Evolutionary conservation across 2,113 vertebrate genomes (phyloP).

Genomic region (Rafetus swinhoei): DNA sequence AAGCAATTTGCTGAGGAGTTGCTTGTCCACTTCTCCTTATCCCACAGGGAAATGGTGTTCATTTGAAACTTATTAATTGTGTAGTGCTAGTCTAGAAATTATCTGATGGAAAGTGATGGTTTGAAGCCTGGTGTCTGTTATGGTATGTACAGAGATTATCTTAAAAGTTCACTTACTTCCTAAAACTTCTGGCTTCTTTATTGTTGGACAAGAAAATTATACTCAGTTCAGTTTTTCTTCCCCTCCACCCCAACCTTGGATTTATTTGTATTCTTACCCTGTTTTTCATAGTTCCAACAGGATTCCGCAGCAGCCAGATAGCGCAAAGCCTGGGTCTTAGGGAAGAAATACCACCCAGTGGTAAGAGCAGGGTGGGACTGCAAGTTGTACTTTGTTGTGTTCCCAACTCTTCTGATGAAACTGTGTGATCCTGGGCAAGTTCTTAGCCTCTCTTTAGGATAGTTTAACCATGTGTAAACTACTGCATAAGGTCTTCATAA

Average conservation of each 20-base stretch:
- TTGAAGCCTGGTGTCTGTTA: not conserved
- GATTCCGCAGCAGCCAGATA: not conserved
- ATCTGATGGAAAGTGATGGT: not conserved
- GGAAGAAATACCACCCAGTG: not conserved
- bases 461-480: not conserved
- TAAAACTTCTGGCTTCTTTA: not conserved
- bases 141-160: not conserved
- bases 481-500: not conserved
- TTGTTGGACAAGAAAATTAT: not conserved
- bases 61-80: not conserved
- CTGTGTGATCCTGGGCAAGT: not conserved
- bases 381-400: not conserved
- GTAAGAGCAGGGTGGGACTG: not conserved
- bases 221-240: not conserved
- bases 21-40: not conserved
- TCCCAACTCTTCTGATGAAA: not conserved
- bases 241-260: not conserved
- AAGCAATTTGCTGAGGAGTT: not conserved
- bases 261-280: conserved; percentile 4
- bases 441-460: not conserved
- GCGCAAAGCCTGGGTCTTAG: not conserved
- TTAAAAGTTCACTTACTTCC: not conserved
- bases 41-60: not conserved
- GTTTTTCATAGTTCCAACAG: not conserved
- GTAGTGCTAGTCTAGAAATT: not conserved